Evolutionary conservation across 2,797 vertebrate species (phyloP).

Genomic region (Hapalemur alaotrensis): DNA sequence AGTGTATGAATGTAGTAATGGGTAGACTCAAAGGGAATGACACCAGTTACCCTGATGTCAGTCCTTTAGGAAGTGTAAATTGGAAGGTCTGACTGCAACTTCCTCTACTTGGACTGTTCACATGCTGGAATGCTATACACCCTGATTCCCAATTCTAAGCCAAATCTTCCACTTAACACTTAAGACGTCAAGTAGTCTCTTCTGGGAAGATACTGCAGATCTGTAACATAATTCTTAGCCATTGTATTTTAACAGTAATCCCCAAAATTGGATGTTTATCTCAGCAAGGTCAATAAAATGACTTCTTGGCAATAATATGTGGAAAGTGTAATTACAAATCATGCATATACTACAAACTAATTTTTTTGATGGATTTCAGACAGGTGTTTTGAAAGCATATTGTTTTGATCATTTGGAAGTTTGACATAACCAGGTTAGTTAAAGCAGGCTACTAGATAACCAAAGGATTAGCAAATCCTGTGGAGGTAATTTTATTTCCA

Average conservation of each 20-base stretch:
- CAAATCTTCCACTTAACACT: not conserved
- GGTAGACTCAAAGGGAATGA: not conserved
- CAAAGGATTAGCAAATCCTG: not conserved
- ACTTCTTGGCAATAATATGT: not conserved
- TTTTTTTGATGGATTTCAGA: constrained; percentile 24
- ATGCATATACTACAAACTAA: not conserved
- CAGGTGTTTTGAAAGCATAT: not conserved
- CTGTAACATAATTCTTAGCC: not conserved
- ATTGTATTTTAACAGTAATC: constrained; percentile 18
- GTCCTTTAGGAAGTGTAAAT: not conserved
- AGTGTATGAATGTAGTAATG: not conserved
- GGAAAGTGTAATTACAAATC: not conserved
- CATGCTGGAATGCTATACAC: not conserved
- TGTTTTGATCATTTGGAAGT: not conserved
- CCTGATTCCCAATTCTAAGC: not conserved
- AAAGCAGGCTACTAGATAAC: not conserved
- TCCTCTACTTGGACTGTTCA: not conserved
- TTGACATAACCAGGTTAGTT: not conserved
- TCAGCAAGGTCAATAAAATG: not conserved
- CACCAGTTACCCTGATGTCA: not conserved
- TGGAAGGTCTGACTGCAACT: not conserved
- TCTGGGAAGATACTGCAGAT: not conserved
- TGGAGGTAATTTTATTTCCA: constrained; percentile 23
- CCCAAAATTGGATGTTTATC: not conserved
- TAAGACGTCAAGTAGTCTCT: not conserved